A percentile compares a stretch with the other conserved stretches of the same genome.
These are phyloP conservation scores for Cynodonichthys magdalenae DNA, from an alignment of 2,797 vertebrate genomes.

Conservation along the genomic window DNA sequence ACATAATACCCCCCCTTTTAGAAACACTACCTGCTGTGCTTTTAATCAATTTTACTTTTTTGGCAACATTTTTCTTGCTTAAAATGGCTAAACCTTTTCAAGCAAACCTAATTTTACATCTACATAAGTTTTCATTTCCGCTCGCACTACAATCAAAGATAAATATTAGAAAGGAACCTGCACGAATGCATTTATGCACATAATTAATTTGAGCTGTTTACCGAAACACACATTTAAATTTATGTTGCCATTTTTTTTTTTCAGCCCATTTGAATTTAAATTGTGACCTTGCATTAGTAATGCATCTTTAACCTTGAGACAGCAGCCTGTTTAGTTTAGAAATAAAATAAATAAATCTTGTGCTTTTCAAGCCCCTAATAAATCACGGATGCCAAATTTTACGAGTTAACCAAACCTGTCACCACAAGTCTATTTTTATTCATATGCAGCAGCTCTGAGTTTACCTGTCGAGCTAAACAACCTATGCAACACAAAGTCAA, in stretches of 20 bases:
- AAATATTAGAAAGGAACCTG: too few species aligned
- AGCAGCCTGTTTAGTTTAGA: conserved; percentile 1
- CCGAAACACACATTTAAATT: conserved; percentile 7
- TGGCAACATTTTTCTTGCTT: too few species aligned
- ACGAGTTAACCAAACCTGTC: not conserved
- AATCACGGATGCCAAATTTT: conserved; percentile 4
- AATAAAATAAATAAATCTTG: not conserved
- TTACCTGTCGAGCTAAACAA: conserved; percentile 15
- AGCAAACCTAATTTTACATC: too few species aligned
- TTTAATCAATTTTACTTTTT: too few species aligned
- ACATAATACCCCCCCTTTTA: too few species aligned
- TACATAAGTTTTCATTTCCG: too few species aligned
- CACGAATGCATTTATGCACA: too few species aligned
- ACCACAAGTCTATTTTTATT: conserved; percentile 8
- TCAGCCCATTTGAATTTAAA: not conserved
- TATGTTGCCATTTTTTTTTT: not conserved
- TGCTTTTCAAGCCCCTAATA: conserved; percentile 18
- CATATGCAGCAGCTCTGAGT: conserved; percentile 21
- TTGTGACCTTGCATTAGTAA: conserved; percentile 7
- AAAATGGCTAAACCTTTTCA: too few species aligned
- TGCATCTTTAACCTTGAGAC: conserved; percentile 18
- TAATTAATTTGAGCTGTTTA: not conserved
- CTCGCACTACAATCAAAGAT: too few species aligned
- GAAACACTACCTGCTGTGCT: too few species aligned
- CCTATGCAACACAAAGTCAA: conserved; percentile 14